Base-by-base conservation (phyloP, 2,113 vertebrate species). In the Polypterus senegalus region DNA sequence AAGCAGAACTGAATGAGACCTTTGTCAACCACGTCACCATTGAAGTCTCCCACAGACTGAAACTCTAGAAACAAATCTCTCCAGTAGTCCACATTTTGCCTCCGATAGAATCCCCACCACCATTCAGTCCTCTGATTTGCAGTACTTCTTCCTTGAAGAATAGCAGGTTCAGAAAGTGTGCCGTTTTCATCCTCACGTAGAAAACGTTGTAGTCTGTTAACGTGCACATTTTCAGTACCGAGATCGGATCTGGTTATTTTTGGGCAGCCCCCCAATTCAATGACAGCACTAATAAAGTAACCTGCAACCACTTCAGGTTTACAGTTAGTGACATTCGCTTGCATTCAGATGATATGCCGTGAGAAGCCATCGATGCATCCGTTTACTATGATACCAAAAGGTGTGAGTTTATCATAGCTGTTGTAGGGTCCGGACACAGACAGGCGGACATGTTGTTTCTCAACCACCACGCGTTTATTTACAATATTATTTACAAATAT, bases 361-460 rank as follows among this genome's bases (percentile, higher is more conserved):
- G 61, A 63, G 55, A 69, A 69, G 1, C 68, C 64, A 64, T 66
- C 68, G 7, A 69, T 66, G 59, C 64, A 63, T 3, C 61, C 59
- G n/a, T 69, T 69, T n/a, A 69, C 11, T 9, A 61, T 46, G 9
- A 69, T 66, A 27, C 61, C 61, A 7, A 62, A 69, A 5, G 58
- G 61, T 1, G 47, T 63, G 1, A 65, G 47, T 6, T 69, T 69
- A n/a, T 64, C 55, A 8, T 61, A 70, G 1, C 58, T 63, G n/a
- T n/a, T n/a, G n/a, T n/a, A n/a, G n/a, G n/a, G n/a, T n/a, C n/a
- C n/a, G n/a, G n/a, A n/a, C n/a, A n/a, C n/a, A n/a, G n/a, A n/a
- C n/a, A n/a, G n/a, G n/a, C n/a, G n/a, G n/a, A n/a, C n/a, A n/a
- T n/a, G n/a, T n/a, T n/a, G n/a, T n/a, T n/a, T n/a, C n/a, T n/a